A percentile compares a stretch with the other conserved stretches of the same genome.
Conservation (phyloP, 2,888 invertebrate species). For the Tipula lateralis region DNA sequence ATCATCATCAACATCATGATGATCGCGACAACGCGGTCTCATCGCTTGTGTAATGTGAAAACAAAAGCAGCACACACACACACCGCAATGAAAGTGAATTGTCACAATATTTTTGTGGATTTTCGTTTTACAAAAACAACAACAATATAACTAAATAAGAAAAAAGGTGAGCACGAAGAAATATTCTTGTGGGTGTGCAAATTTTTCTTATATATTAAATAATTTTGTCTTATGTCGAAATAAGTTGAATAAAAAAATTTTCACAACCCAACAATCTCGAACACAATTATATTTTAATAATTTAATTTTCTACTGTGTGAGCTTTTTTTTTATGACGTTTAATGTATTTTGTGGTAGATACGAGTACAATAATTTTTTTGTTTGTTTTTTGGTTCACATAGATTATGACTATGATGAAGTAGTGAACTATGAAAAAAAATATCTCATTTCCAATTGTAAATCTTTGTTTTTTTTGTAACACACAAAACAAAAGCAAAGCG, state of each 20-base stretch:
- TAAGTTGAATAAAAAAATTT: neutral
- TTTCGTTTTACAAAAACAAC: neutral
- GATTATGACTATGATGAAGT: slow-evolving; percentile 19
- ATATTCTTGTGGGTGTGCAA: neutral
- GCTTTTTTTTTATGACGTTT: neutral
- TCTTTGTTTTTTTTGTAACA: neutral
- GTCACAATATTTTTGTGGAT: neutral
- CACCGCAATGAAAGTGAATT: neutral
- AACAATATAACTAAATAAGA: neutral
- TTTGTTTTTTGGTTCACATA: neutral
- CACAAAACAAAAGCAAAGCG: neutral
- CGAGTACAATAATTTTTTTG: neutral
- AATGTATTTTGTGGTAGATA: neutral
- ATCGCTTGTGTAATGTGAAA: slow-evolving; percentile 19
- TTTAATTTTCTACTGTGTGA: slow-evolving; percentile 6
- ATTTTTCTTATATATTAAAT: neutral
- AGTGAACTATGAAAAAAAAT: slow-evolving; percentile 21
- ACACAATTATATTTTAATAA: neutral
- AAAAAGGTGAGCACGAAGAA: neutral
- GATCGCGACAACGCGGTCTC: neutral
- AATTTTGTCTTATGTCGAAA: neutral
- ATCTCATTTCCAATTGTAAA: neutral
- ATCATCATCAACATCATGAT: neutral
- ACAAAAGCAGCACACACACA: neutral
- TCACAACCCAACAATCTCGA: neutral